Base-by-base conservation (phyloP, 2,888 invertebrate genomes). In the Sphecodes monilicornis region DNA sequence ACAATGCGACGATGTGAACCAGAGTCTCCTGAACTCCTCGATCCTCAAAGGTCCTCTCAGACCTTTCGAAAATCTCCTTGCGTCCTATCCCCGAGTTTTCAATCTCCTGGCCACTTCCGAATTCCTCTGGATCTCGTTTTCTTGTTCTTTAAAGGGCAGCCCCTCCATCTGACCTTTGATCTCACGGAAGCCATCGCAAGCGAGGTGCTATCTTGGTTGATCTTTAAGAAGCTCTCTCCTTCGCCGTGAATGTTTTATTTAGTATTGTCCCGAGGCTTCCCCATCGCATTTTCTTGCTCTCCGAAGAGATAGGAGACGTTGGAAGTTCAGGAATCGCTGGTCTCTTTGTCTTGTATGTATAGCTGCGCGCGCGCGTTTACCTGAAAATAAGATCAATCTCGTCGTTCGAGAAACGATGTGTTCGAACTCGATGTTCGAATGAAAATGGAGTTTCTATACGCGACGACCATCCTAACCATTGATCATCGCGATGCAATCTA, bases 401-500 rank as follows among this genome's bases (percentile, higher is more conserved):
- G 64, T 64, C 60, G 60, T 64, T 64, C 32, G 64, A 64, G 64
- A 6, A 22, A 32, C 32, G 18, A 22, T 26, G 57, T 10, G 32
- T n/a, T 73, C 72, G 26, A 73, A 18, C 8, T n/a, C 18, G 26
- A 73, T 29, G 36, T 50, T 54, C n/a, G 22, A 50, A 50, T n/a
- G 39, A 39, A 39, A 13, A n/a, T 26, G 69, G 13, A n/a, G n/a
- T 68, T 68, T 39, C 39, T 41, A 41, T 16, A 32, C 13, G n/a
- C 41, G 26, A 26, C 11, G 39, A 18, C 64, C 64, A 64, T 64
- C 32, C 32, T 32, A 50, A 16, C 13, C 26, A 41, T 72, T 46
- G 71, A 72, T 54, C 72, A 36, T n/a, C 72, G 36, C 32, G 66
- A 36, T n/a, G 36, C 36, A 66, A 66, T 36, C 11, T n/a, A 36